A percentile compares a stretch with the other conserved stretches of the same genome.
phyloP scores from a whole-genome alignment of 37 sponge, comb jelly and placozoan species.

The Oscarella lobularis region DNA sequence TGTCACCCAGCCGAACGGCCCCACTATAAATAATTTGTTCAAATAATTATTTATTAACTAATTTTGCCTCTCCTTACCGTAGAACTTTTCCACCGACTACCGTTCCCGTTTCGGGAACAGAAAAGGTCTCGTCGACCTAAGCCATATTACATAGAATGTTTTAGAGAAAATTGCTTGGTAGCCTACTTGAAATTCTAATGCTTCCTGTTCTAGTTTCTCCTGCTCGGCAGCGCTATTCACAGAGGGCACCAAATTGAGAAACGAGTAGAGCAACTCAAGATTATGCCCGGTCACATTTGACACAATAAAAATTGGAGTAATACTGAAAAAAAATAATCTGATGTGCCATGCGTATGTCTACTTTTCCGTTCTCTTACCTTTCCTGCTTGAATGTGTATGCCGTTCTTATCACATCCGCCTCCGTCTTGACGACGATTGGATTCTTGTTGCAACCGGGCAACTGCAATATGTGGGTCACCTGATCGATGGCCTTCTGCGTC shows the following conservation, averaged over 20 bases:
- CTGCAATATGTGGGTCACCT: conserved; percentile 38
- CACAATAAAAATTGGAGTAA: conserved; percentile 73
- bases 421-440: conserved; percentile 28
- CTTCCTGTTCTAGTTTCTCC: conserved; percentile 39
- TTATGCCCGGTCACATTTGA: conserved; percentile 84
- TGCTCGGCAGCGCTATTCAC: conserved; percentile 15
- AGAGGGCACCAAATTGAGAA: conserved; percentile 65
- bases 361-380: conserved; percentile 15
- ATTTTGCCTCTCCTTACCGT: too few relatives aligned
- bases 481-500: conserved; percentile 27
- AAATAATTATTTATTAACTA: too few relatives aligned
- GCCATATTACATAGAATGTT: not conserved
- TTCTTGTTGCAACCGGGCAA: conserved; percentile 28
- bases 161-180: not conserved
- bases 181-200: conserved; percentile 54
- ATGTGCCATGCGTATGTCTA: not conserved
- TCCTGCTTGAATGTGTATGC: conserved; percentile 41
- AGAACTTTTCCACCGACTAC: conserved; percentile 58
- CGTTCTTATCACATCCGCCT: conserved; percentile 40
- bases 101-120: conserved; percentile 66
- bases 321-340: conserved; percentile 10
- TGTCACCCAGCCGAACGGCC: conserved; percentile 66
- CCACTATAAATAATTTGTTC: conserved; percentile 35
- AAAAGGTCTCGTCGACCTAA: conserved; percentile 79
- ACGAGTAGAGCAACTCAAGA: conserved; percentile 62